Conservation (phyloP, 2,113 vertebrate genomes). For the Sarotherodon lohbergeri region DNA sequence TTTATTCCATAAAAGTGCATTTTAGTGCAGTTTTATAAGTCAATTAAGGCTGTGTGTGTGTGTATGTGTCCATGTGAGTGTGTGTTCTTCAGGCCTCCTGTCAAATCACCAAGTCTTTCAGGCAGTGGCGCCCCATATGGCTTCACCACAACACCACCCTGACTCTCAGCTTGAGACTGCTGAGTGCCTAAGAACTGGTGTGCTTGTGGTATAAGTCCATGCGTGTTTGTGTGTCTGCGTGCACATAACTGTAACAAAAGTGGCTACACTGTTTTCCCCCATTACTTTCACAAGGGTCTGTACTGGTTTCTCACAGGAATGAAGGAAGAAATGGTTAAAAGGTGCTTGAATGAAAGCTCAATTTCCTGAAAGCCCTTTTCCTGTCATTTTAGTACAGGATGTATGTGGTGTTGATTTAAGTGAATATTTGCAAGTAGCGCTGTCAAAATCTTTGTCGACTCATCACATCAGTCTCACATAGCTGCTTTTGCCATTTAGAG, state of each 20-base stretch:
- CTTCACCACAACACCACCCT: constrained; percentile 64
- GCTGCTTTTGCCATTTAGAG: constrained; percentile 39
- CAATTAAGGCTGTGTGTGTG: constrained; percentile 66
- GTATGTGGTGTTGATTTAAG: constrained; percentile 48
- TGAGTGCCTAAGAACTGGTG: constrained; percentile 44
- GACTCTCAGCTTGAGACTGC: constrained; percentile 35
- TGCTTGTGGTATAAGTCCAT: constrained; percentile 43
- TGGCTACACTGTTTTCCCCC: neutral
- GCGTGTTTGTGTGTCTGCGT: constrained; percentile 11
- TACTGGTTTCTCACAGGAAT: neutral
- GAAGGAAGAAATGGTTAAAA: constrained; percentile 13
- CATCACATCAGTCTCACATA: constrained; percentile 46
- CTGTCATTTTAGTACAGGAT: constrained; percentile 39
- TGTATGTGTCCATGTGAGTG: constrained; percentile 25
- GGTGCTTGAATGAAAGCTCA: constrained; percentile 44
- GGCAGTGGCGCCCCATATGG: constrained; percentile 60
- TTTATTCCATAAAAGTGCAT: constrained; percentile 67
- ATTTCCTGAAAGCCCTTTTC: constrained; percentile 59
- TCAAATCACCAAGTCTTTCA: constrained; percentile 60
- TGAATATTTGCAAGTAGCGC: constrained; percentile 40
- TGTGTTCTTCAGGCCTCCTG: constrained; percentile 45
- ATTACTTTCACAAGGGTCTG: neutral
- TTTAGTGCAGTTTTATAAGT: constrained; percentile 70
- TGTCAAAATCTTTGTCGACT: constrained; percentile 51
- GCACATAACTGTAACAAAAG: neutral